Evolutionary conservation across 2,113 vertebrate species (phyloP), one percentile per base, ranked within the genome.

Genomic region (Cervus canadensis): DNA sequence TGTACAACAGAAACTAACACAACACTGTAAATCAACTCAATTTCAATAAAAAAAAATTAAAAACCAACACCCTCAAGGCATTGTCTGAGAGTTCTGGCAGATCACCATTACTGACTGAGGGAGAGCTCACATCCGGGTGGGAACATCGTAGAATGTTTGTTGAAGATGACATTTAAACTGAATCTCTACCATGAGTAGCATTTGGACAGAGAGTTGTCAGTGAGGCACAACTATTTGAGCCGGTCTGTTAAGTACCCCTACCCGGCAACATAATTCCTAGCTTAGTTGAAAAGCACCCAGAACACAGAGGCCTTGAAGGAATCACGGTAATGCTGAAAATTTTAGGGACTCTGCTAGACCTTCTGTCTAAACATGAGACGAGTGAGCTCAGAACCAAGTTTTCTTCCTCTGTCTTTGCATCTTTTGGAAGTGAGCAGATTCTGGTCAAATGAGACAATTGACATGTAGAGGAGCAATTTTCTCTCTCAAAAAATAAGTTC

Each of bases 391-490:
- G 91, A 78, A 62, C 40, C 21, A 71, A 54, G 45, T 79, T 81
- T 84, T 40, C 43, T 88, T 91, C 60, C 40, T 79, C 36, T 59
- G 16, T 56, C 48, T 92, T 86, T 88, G 76, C 71, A 71, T 88
- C 95, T 92, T 71, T 91, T 62, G 85, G 67, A 87, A 95, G 19
- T 33, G 60, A 95, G 56, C 84, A 92, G 95, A 94, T 62, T 62
- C 76, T 40, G 84, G 83, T 60, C 62, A 82, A 92, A 86, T 57
- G 67, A 83, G 57, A 76, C 48, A 87, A 57, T 92, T 62, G 87
- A 91, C 71, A 64, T 74, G 15, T 76, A 26, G 84, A 93, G 59
- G 76, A 81, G 87, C 82, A 43, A 62, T 94, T 71, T 96, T 91
- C 67, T 93, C 36, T 95, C 57, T 64, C 0, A 1, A 13, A 96